Base-by-base conservation (phyloP, 2,888 invertebrate species). In the Nycteola revayana region DNA sequence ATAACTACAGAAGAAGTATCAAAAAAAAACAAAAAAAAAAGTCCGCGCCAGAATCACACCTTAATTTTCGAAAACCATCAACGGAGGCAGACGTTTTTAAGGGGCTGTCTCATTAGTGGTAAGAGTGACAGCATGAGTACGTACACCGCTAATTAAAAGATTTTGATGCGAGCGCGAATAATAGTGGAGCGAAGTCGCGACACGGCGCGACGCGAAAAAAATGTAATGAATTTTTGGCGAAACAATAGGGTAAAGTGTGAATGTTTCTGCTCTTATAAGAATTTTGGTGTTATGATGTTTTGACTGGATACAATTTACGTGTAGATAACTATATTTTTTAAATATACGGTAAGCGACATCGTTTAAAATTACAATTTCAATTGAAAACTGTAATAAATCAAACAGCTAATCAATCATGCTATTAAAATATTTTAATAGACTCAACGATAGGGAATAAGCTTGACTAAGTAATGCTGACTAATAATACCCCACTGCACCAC, bases 81-180 rank as follows among this genome's bases (percentile, higher is more conserved):
- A 3, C 14, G n/a, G 37, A 41, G 27, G 23, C 60, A 55, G 62
- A 63, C 56, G 34, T 35, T 56, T 46, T 58, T 50, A 68, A 79
- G 75, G 64, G 70, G 47, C 61, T 63, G 79, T 78, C 82, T 86
- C 82, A 82, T 85, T 86, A 85, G 63, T 52, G 60, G 49, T 57
- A 61, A 60, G 66, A 59, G 48, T 29, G 20, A 9, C 18, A 53
- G 37, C 47, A 43, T 34, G 47, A 52, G 42, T 36, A 32, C 24
- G 48, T 41, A 49, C 50, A 42, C 36, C 59, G 66, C 73, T 83
- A 81, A 83, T 82, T 81, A 81, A 74, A 73, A 72, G 66, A 73
- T 73, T 76, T 75, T 64, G 60, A 60, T 57, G 57, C 51, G 48
- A 61, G 40, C 39, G 36, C 28, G 25, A 39, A 50, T 47, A 42